Evolutionary conservation across 2,888 invertebrate genomes (phyloP).

Genomic region (Belgica antarctica): DNA sequence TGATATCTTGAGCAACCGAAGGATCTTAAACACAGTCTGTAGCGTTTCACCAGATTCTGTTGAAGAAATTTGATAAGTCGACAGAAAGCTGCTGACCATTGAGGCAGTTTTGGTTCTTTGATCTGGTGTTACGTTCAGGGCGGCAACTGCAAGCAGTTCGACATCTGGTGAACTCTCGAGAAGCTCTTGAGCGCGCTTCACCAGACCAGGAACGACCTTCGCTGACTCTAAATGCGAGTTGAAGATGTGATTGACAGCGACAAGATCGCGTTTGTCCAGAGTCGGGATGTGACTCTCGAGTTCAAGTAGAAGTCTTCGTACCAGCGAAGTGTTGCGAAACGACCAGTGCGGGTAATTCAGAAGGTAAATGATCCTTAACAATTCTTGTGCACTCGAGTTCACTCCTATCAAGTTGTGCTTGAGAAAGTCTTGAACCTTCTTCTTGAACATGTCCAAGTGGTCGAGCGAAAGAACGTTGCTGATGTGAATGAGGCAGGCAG

Average conservation of each 20-base stretch:
- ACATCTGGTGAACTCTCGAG: conserved; percentile 52
- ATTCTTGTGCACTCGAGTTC: no score
- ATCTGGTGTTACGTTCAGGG: conserved; percentile 55
- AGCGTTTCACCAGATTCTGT: conserved; percentile 45
- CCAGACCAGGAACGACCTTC: conserved; percentile 53
- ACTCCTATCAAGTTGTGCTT: conserved; percentile 51
- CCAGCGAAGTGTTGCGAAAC: conserved; percentile 50
- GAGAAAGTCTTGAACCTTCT: conserved; percentile 51
- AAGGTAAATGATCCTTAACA: no score
- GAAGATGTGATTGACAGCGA: conserved; percentile 49
- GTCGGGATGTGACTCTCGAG: conserved; percentile 52
- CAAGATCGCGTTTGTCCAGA: conserved; percentile 54
- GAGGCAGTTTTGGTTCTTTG: conserved; percentile 53
- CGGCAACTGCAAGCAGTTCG: conserved; percentile 54
- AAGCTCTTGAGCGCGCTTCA: conserved; percentile 52
- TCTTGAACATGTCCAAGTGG: conserved; percentile 52
- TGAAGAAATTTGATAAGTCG: conserved; percentile 15
- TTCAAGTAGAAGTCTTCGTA: conserved; percentile 52
- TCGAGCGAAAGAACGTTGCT: conserved; percentile 52
- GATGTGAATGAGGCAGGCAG: conserved; percentile 56
- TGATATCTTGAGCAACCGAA: conserved; percentile 57
- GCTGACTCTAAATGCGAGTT: conserved; percentile 59
- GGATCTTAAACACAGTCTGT: conserved; percentile 53
- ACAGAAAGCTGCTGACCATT: conserved; percentile 50
- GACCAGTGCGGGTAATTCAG: conserved; percentile 57